These are phyloP conservation scores for Hozukius guyotensis DNA, from an alignment of 2,797 vertebrate species.

Conservation along the genomic window DNA sequence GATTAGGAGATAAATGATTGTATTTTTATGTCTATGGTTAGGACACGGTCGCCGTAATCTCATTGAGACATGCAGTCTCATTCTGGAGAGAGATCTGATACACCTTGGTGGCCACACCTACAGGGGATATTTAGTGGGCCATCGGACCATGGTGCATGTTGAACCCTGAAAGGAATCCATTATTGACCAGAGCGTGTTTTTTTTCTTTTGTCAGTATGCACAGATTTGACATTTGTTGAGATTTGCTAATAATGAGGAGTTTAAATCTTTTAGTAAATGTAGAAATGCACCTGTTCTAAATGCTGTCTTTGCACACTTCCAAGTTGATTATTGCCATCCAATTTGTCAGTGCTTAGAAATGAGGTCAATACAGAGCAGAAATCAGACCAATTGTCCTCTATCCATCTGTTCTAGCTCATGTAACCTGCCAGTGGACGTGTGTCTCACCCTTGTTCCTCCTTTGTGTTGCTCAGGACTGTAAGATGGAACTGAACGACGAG, in stretches of 20 bases:
- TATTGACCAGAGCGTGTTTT: neutral
- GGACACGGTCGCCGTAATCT: too few relatives aligned
- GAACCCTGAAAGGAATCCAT: neutral
- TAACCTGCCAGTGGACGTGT: neutral
- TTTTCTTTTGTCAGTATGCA: neutral
- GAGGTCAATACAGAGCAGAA: neutral
- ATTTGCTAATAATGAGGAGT: neutral
- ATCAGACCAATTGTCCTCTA: neutral
- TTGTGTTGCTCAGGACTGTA: slow-evolving; percentile 86
- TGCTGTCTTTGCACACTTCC: neutral
- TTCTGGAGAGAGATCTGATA: too few relatives aligned
- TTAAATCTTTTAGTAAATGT: neutral
- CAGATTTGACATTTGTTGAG: neutral
- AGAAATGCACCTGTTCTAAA: neutral
- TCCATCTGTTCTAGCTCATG: neutral
- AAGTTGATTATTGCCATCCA: neutral
- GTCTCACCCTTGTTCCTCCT: neutral
- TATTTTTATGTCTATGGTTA: too few relatives aligned
- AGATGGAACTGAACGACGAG: slow-evolving; percentile 94
- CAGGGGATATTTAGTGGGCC: too few relatives aligned
- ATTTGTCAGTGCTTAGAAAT: neutral
- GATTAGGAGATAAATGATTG: too few relatives aligned
- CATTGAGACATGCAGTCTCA: too few relatives aligned
- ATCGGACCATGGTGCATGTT: too few relatives aligned
- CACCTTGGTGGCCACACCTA: too few relatives aligned